Conservation (phyloP, 2,797 vertebrate genomes). For the Tenualosa thibaudeaui region DNA sequence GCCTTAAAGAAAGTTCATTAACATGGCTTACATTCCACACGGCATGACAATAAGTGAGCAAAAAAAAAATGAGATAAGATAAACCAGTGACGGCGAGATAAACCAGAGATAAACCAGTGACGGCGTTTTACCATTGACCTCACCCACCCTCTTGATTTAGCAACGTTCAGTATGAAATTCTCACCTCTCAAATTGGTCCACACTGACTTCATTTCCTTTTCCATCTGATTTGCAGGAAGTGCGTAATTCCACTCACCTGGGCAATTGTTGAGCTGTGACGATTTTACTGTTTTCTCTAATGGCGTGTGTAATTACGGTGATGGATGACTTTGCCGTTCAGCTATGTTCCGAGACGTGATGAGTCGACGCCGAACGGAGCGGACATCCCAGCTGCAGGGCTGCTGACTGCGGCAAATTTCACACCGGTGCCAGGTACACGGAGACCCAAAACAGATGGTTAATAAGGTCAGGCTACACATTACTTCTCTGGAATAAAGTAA, state of each 20-base stretch:
- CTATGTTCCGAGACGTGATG: background rate
- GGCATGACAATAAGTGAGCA: background rate
- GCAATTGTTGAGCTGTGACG: background rate
- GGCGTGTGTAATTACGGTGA: slow-evolving; percentile 11
- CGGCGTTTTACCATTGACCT: background rate
- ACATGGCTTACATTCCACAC: background rate
- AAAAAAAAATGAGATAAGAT: background rate
- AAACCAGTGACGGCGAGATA: too few relatives aligned
- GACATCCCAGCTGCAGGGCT: slow-evolving; percentile 19
- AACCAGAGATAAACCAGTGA: background rate
- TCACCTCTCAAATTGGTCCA: background rate
- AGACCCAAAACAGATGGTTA: slow-evolving; percentile 69
- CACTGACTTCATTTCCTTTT: background rate
- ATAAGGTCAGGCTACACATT: slow-evolving; percentile 69
- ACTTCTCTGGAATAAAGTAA: slow-evolving; percentile 59
- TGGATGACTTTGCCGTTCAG: background rate
- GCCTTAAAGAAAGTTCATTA: background rate
- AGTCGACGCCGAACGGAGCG: background rate
- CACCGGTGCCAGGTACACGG: slow-evolving; percentile 52
- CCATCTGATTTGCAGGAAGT: slow-evolving; percentile 14
- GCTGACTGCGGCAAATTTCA: slow-evolving; percentile 45
- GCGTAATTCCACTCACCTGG: background rate
- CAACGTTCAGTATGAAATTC: background rate
- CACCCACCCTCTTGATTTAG: background rate
- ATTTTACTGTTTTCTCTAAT: background rate